Base-by-base conservation (phyloP, 2,113 vertebrate species). In the Rynchops niger region DNA sequence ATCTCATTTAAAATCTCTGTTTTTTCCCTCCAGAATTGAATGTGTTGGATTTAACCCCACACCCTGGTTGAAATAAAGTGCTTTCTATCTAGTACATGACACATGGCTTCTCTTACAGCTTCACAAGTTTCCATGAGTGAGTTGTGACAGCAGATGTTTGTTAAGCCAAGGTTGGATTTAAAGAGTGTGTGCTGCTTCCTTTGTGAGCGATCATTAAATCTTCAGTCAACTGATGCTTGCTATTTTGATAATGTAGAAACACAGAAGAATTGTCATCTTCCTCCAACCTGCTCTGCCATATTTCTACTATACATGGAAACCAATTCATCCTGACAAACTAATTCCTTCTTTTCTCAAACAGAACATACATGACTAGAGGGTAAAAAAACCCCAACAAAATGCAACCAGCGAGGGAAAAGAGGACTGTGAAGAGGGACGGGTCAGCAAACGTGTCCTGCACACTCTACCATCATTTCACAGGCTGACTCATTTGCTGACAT, bases 361-460 rank as follows among this genome's bases (percentile, higher is more conserved):
- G 45, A 72, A 2, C 15, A 6, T 25, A 2, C 52, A 15, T 3
- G n/a, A 6, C 20, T n/a, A 3, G 30, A 45, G 43, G 40, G 49
- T 36, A 7, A 32, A 43, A 58, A 49, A 42, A 1, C 1, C 1
- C 26, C 53, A 42, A 1, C 4, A 12, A 56, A 36, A 17, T 0
- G 5, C 18, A 55, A n/a, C 3, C 21, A 32, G 70, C 0, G 4
- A n/a, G 34, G 13, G 43, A 12, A 26, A 15, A 43, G 14, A 12
- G 26, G 8, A 8, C 18, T 18, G 58, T 6, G 40, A 45, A 29
- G 27, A 8, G 25, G 21, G 4, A 12, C 27, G 19, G 36, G 53
- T 29, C 88, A 74, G 47, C 16, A 38, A 67, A 10, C 0, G 0
- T 15, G 6, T 21, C 42, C 70, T 2, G 3, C 56, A 2, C 0